Base-by-base conservation (phyloP, 2,797 vertebrate genomes). In the Helarctos malayanus region DNA sequence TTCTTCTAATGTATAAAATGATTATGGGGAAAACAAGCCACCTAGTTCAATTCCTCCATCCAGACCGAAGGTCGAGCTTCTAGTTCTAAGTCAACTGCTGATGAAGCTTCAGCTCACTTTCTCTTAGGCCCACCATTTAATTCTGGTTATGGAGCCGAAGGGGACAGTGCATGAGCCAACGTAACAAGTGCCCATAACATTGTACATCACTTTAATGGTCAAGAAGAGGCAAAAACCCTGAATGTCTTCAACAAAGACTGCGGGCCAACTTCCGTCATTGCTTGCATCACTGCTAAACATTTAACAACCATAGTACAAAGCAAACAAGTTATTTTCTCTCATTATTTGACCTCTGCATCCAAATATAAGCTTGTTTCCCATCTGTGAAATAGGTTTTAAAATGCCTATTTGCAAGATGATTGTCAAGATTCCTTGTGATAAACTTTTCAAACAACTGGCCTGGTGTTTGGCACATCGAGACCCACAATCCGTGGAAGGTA, bases 361-460 rank as follows among this genome's bases (percentile, higher is more conserved):
- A 91, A 49, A 81, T 38, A n/a, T 35, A 85, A 94, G 35, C 29
- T 80, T 91, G 29, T 7, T 71, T 83, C 65, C 29, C 75, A 69
- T 69, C 87, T 96, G 32, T 75, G 86, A 92, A 97, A 94, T 95
- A 88, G 76, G 78, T 29, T 93, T 80, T 27, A 85, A 92, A 65
- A 63, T 21, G 45, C 29, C 12, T 81, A 54, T 86, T 52, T 41
- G 54, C 12, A 83, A 4, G 47, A 29, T 81, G 79, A 65, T 29
- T 25, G 0, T 68, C 27, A 47, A 5, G 54, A 69, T 49, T 25
- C 19, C 65, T 29, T 80, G 52, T 21, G 69, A 89, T 16, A 41
- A 41, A 7, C 18, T 73, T 96, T 93, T 63, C 73, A 78, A 91
- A 91, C 57, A 83, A 79, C 32, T 6, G 12, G 19, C 23, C 57